Percentiles rank a stretch among this genome's conserved stretches.
These are phyloP conservation scores for Seira musarum DNA, from an alignment of 2,888 invertebrate species.

Conservation along the genomic window DNA sequence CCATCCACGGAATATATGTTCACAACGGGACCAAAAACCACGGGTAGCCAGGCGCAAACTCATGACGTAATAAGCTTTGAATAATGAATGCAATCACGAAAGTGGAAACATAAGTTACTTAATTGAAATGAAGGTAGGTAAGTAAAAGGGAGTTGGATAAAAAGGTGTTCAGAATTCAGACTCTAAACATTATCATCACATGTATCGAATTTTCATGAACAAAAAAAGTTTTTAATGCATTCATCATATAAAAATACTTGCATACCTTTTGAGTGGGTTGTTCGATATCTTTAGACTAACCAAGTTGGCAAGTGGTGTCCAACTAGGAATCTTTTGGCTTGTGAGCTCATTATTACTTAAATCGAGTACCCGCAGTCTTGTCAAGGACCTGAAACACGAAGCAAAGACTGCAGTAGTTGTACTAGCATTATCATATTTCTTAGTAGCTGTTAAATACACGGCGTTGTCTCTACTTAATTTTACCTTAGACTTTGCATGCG, in stretches of 20 bases:
- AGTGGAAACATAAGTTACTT: slow-evolving; percentile 13
- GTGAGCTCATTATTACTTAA: slow-evolving; percentile 81
- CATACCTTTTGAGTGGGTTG: slow-evolving; percentile 82
- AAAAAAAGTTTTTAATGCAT: slow-evolving; percentile 4
- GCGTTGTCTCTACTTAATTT: background rate
- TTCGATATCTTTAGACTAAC: slow-evolving; percentile 85
- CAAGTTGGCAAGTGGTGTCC: slow-evolving; percentile 81
- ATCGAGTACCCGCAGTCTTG: slow-evolving; percentile 81
- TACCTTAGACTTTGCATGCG: slow-evolving; percentile 80
- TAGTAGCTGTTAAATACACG: too few relatives aligned
- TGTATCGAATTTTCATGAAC: slow-evolving; percentile 15
- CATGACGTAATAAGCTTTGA: background rate
- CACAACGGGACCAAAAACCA: too few relatives aligned
- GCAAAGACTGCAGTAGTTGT: too few relatives aligned
- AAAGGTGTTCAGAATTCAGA: slow-evolving; percentile 20
- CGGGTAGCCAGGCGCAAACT: too few relatives aligned
- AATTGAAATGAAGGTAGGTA: background rate
- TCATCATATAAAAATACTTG: background rate
- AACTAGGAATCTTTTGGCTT: slow-evolving; percentile 83
- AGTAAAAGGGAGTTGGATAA: slow-evolving; percentile 7
- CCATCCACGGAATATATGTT: too few relatives aligned
- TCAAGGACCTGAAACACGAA: slow-evolving; percentile 18
- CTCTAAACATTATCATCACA: background rate
- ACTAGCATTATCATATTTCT: too few relatives aligned
- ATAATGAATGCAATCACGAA: slow-evolving; percentile 13